Conservation (phyloP, 2,797 vertebrate species). For the Sebastolobus altivelis region DNA sequence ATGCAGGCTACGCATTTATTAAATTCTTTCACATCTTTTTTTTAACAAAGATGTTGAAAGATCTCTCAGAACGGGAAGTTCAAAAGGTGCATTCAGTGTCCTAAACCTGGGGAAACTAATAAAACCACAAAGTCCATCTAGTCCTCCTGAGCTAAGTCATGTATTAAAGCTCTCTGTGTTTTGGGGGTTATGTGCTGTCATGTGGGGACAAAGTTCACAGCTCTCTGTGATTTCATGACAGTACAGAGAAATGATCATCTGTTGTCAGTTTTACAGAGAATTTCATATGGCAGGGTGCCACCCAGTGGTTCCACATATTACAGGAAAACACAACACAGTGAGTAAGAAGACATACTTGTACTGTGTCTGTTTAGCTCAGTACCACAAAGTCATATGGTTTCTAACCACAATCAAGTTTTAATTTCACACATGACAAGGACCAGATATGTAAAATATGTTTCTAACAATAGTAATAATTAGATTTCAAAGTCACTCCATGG, state of each 20-base stretch:
- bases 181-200: neutral
- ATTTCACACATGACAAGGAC: neutral
- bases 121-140: neutral
- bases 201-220: conserved; percentile 1
- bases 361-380: neutral
- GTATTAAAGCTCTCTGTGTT: neutral
- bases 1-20: neutral
- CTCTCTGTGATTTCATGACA: neutral
- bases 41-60: neutral
- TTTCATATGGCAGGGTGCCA: conserved; percentile 55
- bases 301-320: conserved; percentile 55
- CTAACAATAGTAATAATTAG: neutral
- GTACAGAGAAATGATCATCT: neutral
- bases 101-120: neutral
- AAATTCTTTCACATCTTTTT: neutral
- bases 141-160: neutral
- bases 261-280: neutral
- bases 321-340: neutral
- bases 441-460: conserved; percentile 2
- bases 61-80: neutral
- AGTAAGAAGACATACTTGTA: neutral
- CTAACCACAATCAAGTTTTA: neutral
- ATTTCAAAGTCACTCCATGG: neutral
- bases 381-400: neutral
- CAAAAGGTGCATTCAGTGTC: neutral